Base-by-base conservation (phyloP, 1,140 invertebrate genomes). In the Drosophila tropicalis region DNA sequence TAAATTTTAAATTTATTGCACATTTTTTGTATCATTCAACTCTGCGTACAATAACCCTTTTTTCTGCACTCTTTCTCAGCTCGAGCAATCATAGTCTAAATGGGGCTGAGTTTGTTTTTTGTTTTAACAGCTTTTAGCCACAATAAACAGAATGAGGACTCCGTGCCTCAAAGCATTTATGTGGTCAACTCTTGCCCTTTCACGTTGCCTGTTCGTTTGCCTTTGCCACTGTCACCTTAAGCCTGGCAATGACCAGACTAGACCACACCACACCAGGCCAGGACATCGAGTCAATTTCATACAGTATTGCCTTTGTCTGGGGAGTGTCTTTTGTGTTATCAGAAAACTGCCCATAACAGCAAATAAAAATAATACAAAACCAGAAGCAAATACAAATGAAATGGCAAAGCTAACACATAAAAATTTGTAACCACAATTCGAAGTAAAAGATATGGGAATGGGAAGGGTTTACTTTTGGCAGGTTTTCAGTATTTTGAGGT, bases 341-440 rank as follows among this genome's bases (percentile, higher is more conserved):
- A 36, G 36, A 41, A 62, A 62, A 58, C 39, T 41, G 61, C 25
- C 61, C 56, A 63, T 63, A 51, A 63, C 40, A 63, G 40, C 61
- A 63, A 63, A 63, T 63, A 63, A 63, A 63, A 63, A 63, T 51
- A 63, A 63, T 74, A 62, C 62, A 60, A 44, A 67, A 62, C 63
- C 47, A 62, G 54, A 55, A 62, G 56, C 58, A 54, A 55, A 62
- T 61, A 84, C 81, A 81, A 82, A 81, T 85, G 82, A 81, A 78
- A 86, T 77, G 62, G 41, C 70, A 62, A 71, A 85, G 81, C 74
- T 78, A 81, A 70, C 78, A 77, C 82, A 85, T 78, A 85, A 86
- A 86, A 86, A 81, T 85, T 78, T 86, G 81, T 85, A 86, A 70
- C 75, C 75, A 67, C 75, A 77, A 74, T 61, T 39, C 39, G 15